Conservation (phyloP, 2,888 invertebrate species). For the Sinhomidia bicolor region DNA sequence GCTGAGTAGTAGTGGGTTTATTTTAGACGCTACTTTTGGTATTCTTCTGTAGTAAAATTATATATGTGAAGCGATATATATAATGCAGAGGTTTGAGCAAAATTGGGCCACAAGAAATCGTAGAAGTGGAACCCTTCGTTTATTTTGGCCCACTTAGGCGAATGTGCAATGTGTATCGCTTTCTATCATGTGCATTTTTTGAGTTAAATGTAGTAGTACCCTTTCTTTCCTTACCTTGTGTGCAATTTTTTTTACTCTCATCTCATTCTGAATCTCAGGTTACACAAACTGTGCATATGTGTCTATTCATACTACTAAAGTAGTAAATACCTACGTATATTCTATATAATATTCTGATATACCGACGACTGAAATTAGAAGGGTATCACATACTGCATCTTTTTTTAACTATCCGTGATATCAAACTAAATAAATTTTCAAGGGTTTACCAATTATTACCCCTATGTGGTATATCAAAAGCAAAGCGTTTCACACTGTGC, state of each 20-base stretch:
- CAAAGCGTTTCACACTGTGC: conserved; percentile 8
- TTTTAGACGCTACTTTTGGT: not conserved
- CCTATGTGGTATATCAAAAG: not conserved
- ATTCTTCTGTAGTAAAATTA: not conserved
- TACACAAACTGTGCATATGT: too few relatives aligned
- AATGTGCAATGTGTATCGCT: conserved; percentile 32
- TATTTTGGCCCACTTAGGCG: conserved; percentile 74
- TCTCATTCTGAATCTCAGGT: not conserved
- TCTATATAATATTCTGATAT: not conserved
- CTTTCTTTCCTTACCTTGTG: conserved; percentile 3
- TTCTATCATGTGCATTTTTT: conserved; percentile 44
- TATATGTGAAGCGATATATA: not conserved
- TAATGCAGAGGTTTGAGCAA: conserved; percentile 23
- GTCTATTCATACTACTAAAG: too few relatives aligned
- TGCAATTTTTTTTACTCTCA: not conserved
- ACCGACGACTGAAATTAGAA: conserved; percentile 21
- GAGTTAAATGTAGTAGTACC: not conserved
- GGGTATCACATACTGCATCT: conserved; percentile 18
- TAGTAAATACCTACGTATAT: not conserved
- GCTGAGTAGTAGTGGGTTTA: not conserved
- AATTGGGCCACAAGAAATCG: conserved; percentile 76
- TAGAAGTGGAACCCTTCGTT: conserved; percentile 77
- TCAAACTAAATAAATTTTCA: conserved; percentile 45
- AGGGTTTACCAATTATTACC: conserved; percentile 31
- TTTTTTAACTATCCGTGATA: conserved; percentile 35